Conservation (phyloP, 1,140 invertebrate genomes). For the Megalonaias nervosa region DNA sequence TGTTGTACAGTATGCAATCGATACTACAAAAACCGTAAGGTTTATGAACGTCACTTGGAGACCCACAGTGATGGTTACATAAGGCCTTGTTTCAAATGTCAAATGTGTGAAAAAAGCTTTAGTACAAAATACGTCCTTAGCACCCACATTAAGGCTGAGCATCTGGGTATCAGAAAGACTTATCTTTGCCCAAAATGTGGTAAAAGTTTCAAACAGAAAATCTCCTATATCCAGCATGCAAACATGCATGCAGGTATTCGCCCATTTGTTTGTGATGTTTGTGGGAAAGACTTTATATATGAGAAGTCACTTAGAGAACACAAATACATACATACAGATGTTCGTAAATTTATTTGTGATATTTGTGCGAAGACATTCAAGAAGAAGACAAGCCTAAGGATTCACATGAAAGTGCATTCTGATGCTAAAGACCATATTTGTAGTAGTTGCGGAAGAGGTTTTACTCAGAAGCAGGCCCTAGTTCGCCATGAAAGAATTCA, state of each 20-base stretch:
- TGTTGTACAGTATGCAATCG: conserved; percentile 52
- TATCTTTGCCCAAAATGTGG: conserved; percentile 60
- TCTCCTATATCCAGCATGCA: conserved; percentile 54
- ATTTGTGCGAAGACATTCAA: conserved; percentile 56
- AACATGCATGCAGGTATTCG: conserved; percentile 59
- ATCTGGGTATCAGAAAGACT: conserved; percentile 51
- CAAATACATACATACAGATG: conserved; percentile 51
- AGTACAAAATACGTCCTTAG: conserved; percentile 54
- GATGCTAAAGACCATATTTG: conserved; percentile 55
- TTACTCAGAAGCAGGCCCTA: conserved; percentile 61
- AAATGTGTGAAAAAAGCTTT: conserved; percentile 55
- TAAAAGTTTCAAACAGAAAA: conserved; percentile 58
- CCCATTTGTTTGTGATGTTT: conserved; percentile 58
- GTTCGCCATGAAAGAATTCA: conserved; percentile 61
- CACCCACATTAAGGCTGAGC: conserved; percentile 55
- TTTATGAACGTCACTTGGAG: conserved; percentile 45
- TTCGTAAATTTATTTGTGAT: conserved; percentile 47
- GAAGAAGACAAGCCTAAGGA: conserved; percentile 46
- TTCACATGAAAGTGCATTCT: conserved; percentile 59
- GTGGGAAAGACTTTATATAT: conserved; percentile 56
- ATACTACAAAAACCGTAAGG: conserved; percentile 47
- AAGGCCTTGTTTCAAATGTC: conserved; percentile 50
- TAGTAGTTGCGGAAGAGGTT: conserved; percentile 57
- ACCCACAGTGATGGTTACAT: conserved; percentile 48
- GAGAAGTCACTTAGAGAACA: conserved; percentile 58